A percentile compares a stretch with the other conserved stretches of the same genome.
These are phyloP conservation scores for Hipparchia semele DNA, from an alignment of 2,888 invertebrate species.

Conservation along the genomic window DNA sequence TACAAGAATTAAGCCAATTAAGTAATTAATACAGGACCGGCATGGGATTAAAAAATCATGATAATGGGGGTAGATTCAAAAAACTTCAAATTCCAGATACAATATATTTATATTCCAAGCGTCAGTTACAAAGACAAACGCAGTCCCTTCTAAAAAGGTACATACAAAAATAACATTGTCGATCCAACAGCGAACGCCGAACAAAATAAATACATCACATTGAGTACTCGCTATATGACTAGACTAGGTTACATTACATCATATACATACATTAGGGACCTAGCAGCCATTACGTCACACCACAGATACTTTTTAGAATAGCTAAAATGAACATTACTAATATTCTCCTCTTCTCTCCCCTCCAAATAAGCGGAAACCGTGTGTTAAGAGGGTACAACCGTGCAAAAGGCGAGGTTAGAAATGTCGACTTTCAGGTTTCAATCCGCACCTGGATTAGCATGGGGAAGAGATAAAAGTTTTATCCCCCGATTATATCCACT, in stretches of 20 bases:
- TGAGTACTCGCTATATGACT: slow-evolving; percentile 45
- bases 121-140: slow-evolving; percentile 61
- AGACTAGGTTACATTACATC: slow-evolving; percentile 39
- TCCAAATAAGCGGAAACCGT: too few relatives aligned
- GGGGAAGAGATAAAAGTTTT: too few relatives aligned
- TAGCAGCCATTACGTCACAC: slow-evolving; percentile 7
- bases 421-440: too few relatives aligned
- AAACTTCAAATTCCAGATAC: slow-evolving; percentile 44
- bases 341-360: too few relatives aligned
- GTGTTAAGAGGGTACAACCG: too few relatives aligned
- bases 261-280: slow-evolving; percentile 11
- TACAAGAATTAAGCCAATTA: too few relatives aligned
- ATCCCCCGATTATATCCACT: too few relatives aligned
- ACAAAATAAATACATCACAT: slow-evolving; percentile 54
- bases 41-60: neutral
- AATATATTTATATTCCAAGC: slow-evolving; percentile 62
- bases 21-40: too few relatives aligned
- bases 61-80: neutral
- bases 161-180: slow-evolving; percentile 51
- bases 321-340: too few relatives aligned
- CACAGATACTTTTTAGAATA: too few relatives aligned
- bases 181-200: slow-evolving; percentile 38
- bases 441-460: too few relatives aligned
- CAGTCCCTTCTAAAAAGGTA: slow-evolving; percentile 49
- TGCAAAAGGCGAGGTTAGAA: too few relatives aligned